These are phyloP conservation scores for Azemiops feae DNA, from an alignment of 2,113 vertebrate genomes.

Conservation along the genomic window DNA sequence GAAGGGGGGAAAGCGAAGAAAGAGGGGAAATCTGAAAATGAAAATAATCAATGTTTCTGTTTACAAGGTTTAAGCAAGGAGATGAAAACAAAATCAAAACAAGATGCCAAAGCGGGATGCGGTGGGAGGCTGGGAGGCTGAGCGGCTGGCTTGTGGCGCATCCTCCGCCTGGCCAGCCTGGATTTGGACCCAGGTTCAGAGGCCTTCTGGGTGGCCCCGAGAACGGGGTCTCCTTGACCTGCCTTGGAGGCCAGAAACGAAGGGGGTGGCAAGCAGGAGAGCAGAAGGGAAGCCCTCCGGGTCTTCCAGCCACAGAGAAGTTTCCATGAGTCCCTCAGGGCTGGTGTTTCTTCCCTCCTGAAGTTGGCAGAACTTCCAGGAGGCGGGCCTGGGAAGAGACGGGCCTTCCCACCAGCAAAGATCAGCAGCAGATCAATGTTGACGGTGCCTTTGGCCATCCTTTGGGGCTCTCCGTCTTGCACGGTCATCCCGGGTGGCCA, in stretches of 20 bases:
- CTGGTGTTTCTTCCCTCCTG: background rate
- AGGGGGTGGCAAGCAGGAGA: background rate
- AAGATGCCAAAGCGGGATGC: constrained; percentile 30
- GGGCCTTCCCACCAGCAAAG: background rate
- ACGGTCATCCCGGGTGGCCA: background rate
- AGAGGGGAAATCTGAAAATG: constrained; percentile 32
- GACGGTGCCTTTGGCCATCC: background rate
- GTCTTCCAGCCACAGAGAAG: background rate
- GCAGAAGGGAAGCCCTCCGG: no score
- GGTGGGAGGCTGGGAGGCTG: background rate
- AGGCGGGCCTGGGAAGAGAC: background rate
- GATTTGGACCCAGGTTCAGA: background rate
- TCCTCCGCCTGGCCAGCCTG: background rate
- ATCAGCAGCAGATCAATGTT: background rate
- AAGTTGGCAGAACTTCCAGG: background rate
- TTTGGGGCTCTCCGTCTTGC: background rate
- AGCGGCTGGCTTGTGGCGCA: accelerated
- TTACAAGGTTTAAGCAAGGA: constrained; percentile 45
- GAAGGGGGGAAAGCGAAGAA: background rate
- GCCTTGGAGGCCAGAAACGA: background rate
- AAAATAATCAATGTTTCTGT: constrained; percentile 53
- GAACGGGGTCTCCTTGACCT: background rate
- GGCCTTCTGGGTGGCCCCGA: constrained; percentile 10
- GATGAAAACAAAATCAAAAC: constrained; percentile 40
- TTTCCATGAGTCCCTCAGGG: no score